Evolutionary conservation across 2,797 vertebrate genomes (phyloP), one percentile per base, ranked within the genome.

Genomic region (Hippopotamyrus pictus): DNA sequence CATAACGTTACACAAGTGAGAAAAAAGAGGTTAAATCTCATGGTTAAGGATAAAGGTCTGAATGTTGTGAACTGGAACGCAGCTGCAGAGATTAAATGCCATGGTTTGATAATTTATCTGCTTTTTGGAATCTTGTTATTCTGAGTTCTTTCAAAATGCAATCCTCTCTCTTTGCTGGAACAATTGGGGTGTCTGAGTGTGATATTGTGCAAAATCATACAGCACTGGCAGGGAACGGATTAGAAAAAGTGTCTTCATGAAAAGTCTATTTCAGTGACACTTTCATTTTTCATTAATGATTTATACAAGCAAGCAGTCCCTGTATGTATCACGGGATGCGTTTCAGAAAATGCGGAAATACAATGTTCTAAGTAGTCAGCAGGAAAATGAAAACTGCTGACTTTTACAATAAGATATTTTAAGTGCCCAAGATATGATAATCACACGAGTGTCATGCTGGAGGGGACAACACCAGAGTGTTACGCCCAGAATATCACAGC

Each of bases 31-130:
- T 37, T 17, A 76, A 41, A 76, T 76, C 69, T 76, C 69, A 76
- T 33, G 33, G 14, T 76, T 76, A 37, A 76, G 69, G 69, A 76
- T 76, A 29, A 50, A 85, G n/a, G 83, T 50, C 82, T 50, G 14
- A 84, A 84, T 22, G 48, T 14, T 48, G 22, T 48, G 46, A 84
- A 22, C 50, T 14, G 29, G 50, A 53, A 86, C 12, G 0, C 14
- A 12, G 62, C 33, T 19, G 17, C 11, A 86, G 22, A 51, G 84
- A 54, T 54, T 53, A 86, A 86, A 86, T 57, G 51, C 17, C 51
- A 33, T 57, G 84, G 51, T 33, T 86, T 37, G 83, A 85, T 85
- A 50, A 29, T 85, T 51, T 85, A 85, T 85, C 83, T 85, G 83
- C 48, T 85, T 50, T 85, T 9, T 51, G 44, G 83, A 85, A 51